Evolutionary conservation across 37 sponge, comb jelly and placozoan species (phyloP).

Genomic region (Eunapius fragilis): DNA sequence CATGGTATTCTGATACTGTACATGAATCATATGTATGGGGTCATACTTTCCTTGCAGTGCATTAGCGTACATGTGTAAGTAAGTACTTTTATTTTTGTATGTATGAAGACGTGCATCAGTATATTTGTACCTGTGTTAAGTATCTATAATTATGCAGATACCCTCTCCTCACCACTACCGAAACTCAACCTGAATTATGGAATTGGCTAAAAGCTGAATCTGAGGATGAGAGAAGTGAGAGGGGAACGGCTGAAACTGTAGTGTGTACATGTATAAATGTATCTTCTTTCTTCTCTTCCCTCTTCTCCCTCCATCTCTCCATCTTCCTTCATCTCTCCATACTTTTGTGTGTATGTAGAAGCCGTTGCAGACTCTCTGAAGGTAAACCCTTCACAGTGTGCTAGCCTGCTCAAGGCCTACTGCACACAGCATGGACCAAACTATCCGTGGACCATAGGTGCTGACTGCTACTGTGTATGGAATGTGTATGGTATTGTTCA

Average conservation of each 20-base stretch:
- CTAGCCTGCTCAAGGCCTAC: conserved; percentile 17
- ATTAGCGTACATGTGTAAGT: no score
- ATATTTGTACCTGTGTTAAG: no score
- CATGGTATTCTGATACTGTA: no score
- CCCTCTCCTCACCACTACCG: conserved; percentile 22
- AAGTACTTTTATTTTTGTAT: no score
- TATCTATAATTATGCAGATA: conserved; percentile 2
- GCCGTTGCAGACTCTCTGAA: background rate
- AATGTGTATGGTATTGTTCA: no score
- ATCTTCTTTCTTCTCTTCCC: background rate
- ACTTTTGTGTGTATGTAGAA: no score
- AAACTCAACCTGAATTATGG: conserved; percentile 4
- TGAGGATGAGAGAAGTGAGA: background rate
- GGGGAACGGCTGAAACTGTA: background rate
- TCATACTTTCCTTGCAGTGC: no score
- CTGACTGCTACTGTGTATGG: background rate
- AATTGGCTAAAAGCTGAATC: conserved; percentile 14
- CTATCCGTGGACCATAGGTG: conserved; percentile 67
- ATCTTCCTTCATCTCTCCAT: background rate
- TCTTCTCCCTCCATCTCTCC: background rate
- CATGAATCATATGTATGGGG: no score
- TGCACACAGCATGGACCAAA: conserved; percentile 39
- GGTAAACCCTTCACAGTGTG: conserved; percentile 19
- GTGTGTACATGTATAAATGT: no score
- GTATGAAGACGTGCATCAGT: no score